phyloP scores from a whole-genome alignment of 2,888 invertebrate genomes.

The Catocala fraxini region DNA sequence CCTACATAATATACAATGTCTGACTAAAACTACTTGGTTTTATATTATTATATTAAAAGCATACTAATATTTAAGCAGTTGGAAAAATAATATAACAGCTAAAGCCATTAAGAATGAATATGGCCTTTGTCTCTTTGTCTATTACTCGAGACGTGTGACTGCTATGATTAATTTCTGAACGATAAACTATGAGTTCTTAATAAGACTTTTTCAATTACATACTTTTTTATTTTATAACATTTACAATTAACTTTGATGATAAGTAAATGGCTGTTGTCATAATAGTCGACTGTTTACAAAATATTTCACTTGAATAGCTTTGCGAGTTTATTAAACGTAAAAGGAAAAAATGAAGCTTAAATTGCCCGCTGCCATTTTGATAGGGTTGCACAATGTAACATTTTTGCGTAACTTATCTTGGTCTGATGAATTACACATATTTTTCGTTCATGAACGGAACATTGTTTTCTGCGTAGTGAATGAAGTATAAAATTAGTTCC shows the following conservation, averaged over 20 bases:
- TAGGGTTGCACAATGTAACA: slow-evolving; percentile 31
- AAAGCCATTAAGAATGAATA: background rate
- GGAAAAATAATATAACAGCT: no score
- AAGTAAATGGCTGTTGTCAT: background rate
- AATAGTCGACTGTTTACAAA: slow-evolving; percentile 33
- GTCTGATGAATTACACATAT: no score
- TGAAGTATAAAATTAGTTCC: no score
- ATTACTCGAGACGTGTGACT: background rate
- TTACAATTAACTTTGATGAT: background rate
- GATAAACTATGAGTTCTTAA: slow-evolving; percentile 4
- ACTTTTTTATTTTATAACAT: background rate
- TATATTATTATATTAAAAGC: background rate
- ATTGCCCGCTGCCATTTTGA: slow-evolving; percentile 10
- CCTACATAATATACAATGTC: background rate
- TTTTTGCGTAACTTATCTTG: no score
- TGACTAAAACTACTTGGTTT: background rate
- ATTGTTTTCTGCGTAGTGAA: no score
- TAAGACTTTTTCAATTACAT: background rate
- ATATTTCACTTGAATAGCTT: slow-evolving; percentile 33
- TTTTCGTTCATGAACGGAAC: no score
- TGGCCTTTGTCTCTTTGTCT: slow-evolving; percentile 1
- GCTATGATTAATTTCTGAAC: background rate
- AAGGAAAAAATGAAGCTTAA: slow-evolving; percentile 30
- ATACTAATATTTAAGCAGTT: background rate
- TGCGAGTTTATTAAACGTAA: slow-evolving; percentile 1